phyloP scores from a whole-genome alignment of 2,888 invertebrate genomes.

The Dynastes maya region DNA sequence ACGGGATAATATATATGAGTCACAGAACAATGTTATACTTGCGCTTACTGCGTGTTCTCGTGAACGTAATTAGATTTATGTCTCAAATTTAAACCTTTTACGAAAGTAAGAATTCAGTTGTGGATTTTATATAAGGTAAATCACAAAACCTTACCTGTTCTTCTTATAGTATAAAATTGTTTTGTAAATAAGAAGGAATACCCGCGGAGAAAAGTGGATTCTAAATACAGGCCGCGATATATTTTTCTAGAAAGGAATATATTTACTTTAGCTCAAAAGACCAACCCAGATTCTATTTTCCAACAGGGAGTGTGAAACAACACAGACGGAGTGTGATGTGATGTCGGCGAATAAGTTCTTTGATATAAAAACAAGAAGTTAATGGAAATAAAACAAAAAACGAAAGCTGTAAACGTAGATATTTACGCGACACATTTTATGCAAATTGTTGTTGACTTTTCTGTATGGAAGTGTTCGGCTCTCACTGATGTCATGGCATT shows the following conservation, averaged over 20 bases:
- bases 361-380: conserved; percentile 50
- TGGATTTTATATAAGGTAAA: too few species aligned
- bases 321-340: conserved; percentile 38
- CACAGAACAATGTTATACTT: too few species aligned
- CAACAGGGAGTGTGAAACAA: conserved; percentile 43
- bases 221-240: neutral
- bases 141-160: too few species aligned
- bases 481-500: conserved; percentile 10
- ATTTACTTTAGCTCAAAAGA: conserved; percentile 42
- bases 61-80: too few species aligned
- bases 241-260: conserved; percentile 32
- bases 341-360: conserved; percentile 47
- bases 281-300: conserved; percentile 47
- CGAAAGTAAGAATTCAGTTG: too few species aligned
- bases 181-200: neutral
- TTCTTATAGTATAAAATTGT: too few species aligned
- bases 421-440: conserved; percentile 26
- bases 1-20: too few species aligned
- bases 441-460: conserved; percentile 42
- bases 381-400: conserved; percentile 51
- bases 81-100: too few species aligned
- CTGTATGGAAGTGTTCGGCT: neutral
- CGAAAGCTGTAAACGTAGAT: conserved; percentile 22
- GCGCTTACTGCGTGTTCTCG: too few species aligned
- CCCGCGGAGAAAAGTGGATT: neutral